These are phyloP conservation scores for Oryctes rhinoceros DNA, from an alignment of 1,140 invertebrate species.

Conservation along the genomic window DNA sequence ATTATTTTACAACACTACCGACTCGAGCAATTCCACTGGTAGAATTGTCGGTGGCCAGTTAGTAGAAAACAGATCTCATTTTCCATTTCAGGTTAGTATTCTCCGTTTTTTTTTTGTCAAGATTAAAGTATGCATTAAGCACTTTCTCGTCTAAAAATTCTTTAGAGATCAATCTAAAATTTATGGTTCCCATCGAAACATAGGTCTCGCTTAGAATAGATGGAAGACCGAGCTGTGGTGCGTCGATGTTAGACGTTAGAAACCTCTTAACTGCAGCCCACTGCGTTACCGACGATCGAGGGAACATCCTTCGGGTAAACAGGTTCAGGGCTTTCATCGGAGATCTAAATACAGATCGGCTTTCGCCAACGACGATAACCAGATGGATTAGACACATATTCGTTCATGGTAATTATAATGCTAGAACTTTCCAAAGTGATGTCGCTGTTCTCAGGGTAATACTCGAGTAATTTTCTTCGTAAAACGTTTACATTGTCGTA, in stretches of 20 bases:
- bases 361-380: not conserved
- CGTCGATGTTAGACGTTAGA: not conserved
- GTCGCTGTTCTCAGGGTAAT: not conserved
- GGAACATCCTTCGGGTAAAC: not conserved
- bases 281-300: conserved; percentile 4
- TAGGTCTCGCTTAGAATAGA: not conserved
- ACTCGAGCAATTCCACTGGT: not conserved
- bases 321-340: conserved; percentile 10
- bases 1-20: no score
- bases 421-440: not conserved
- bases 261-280: conserved; percentile 6
- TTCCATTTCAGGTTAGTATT: conserved; percentile 15
- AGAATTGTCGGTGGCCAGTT: conserved; percentile 8
- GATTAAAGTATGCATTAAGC: not conserved
- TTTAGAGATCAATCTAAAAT: not conserved
- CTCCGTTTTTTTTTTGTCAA: not conserved
- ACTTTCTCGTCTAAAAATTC: not conserved
- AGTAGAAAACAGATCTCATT: conserved; percentile 11
- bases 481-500: no score
- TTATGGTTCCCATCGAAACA: not conserved
- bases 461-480: not conserved
- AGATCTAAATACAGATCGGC: conserved; percentile 39
- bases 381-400: conserved; percentile 6
- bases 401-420: not conserved
- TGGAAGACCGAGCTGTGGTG: not conserved